Conservation (phyloP, 1,140 invertebrate genomes). For the Hylaeus volcanicus region DNA sequence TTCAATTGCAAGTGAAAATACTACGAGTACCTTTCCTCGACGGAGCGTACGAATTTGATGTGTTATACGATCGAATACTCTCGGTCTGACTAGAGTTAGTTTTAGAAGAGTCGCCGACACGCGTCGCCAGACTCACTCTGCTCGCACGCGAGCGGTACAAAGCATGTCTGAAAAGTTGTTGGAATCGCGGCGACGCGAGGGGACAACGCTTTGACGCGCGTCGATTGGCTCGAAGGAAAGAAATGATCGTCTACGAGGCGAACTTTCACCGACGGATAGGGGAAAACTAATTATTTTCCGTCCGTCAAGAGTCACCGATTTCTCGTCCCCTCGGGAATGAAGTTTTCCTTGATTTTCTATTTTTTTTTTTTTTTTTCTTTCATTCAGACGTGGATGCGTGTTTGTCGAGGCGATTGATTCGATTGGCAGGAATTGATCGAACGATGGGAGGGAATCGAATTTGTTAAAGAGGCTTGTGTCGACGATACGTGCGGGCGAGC, state of each 20-base stretch:
- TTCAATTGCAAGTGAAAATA: no score
- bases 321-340: neutral
- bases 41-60: no score
- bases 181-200: neutral
- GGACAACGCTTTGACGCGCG: neutral
- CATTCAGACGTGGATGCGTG: neutral
- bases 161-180: conserved; percentile 28
- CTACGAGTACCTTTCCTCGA: no score
- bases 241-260: neutral
- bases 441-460: neutral
- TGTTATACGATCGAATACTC: no score
- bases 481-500: neutral
- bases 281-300: conserved; percentile 38
- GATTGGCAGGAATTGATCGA: neutral
- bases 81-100: no score
- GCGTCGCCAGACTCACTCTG: no score
- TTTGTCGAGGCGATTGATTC: conserved; percentile 6
- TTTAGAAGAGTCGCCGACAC: no score
- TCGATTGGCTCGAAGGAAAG: neutral
- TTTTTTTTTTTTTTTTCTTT: neutral
- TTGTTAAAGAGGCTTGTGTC: neutral
- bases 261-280: neutral
- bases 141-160: neutral
- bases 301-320: conserved; percentile 18
- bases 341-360: neutral